A percentile compares a stretch with the other conserved stretches of the same genome.
Evolutionary conservation across 2,888 invertebrate genomes (phyloP).

Genomic region (Catonia carolina): DNA sequence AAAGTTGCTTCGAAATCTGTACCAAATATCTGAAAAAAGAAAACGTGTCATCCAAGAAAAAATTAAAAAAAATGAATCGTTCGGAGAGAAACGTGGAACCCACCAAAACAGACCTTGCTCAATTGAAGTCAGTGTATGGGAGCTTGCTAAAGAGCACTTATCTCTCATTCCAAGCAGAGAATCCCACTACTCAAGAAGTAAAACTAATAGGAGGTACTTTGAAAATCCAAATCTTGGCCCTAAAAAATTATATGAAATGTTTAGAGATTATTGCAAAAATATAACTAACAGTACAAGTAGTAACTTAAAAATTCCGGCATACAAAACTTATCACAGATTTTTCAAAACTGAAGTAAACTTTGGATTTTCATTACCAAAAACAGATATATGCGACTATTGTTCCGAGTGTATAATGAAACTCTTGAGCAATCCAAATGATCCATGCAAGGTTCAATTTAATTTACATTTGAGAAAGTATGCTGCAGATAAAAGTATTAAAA

Average conservation of each 20-base stretch:
- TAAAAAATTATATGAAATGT: slow-evolving; percentile 1
- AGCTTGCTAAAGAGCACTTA: slow-evolving; percentile 5
- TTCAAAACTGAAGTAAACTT: slow-evolving; percentile 17
- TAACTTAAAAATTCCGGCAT: background rate
- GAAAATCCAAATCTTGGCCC: slow-evolving; percentile 5
- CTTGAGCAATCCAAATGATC: slow-evolving; percentile 18
- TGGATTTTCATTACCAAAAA: slow-evolving; percentile 13
- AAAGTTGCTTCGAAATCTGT: background rate
- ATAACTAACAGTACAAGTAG: background rate
- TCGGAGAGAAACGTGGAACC: slow-evolving; percentile 4
- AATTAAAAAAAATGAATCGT: background rate
- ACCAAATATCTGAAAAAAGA: background rate
- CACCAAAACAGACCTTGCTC: slow-evolving; percentile 7
- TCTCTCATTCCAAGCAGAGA: slow-evolving; percentile 2
- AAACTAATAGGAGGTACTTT: background rate
- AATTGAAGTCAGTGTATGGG: background rate
- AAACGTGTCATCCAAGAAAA: background rate
- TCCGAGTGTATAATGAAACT: slow-evolving; percentile 13
- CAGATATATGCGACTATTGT: slow-evolving; percentile 21
- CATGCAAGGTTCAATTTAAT: slow-evolving; percentile 15
- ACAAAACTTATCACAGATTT: slow-evolving; percentile 17
- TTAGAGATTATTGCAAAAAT: slow-evolving; percentile 1
- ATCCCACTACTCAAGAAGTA: slow-evolving; percentile 4
- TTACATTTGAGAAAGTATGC: slow-evolving; percentile 11
- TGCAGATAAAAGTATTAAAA: slow-evolving; percentile 8